These are phyloP conservation scores for Holotrichia oblita DNA, from an alignment of 1,140 invertebrate species.

Conservation along the genomic window DNA sequence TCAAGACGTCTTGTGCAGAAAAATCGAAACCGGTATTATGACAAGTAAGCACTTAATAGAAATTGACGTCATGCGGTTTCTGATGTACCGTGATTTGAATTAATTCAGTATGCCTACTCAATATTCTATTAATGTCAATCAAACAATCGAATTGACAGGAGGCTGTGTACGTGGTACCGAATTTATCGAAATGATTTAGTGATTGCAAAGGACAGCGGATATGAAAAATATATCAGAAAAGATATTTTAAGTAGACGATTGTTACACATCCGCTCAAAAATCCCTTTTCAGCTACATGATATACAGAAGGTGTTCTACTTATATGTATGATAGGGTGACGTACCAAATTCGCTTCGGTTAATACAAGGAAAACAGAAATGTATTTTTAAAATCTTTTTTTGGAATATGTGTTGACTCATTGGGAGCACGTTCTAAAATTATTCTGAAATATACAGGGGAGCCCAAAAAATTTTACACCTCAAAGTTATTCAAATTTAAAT, in stretches of 20 bases:
- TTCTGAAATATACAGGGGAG: too few relatives aligned
- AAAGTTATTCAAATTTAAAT: too few relatives aligned
- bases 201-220: not conserved
- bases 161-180: not conserved
- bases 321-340: too few relatives aligned
- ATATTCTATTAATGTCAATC: constrained; percentile 32
- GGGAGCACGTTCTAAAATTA: too few relatives aligned
- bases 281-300: too few relatives aligned
- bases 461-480: too few relatives aligned
- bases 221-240: not conserved
- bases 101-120: not conserved
- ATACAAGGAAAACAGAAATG: too few relatives aligned
- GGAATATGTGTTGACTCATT: too few relatives aligned
- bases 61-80: not conserved
- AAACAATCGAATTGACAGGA: not conserved
- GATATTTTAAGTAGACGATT: too few relatives aligned
- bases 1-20: not conserved
- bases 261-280: not conserved
- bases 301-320: too few relatives aligned
- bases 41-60: not conserved
- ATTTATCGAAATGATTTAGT: constrained; percentile 16
- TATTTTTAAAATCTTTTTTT: too few relatives aligned
- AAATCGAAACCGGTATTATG: not conserved
- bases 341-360: too few relatives aligned
- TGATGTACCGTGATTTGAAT: not conserved